phyloP scores from a whole-genome alignment of 2,888 invertebrate genomes.

The Leptopilina myrica region DNA sequence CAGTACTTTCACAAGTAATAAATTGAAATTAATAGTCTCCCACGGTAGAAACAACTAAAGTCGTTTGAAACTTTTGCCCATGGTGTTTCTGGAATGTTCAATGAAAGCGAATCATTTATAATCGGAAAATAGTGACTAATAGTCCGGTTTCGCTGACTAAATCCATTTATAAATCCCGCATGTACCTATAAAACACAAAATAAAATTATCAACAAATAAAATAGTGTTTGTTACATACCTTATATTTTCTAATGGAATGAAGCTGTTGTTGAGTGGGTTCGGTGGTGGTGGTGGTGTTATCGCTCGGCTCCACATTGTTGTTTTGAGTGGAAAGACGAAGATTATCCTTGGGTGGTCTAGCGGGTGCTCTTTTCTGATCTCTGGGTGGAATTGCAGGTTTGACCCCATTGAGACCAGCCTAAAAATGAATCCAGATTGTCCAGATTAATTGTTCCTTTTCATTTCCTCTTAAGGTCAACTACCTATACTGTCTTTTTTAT shows the following conservation, averaged over 20 bases:
- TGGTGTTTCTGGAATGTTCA: slow-evolving; percentile 30
- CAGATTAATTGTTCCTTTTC: slow-evolving; percentile 54
- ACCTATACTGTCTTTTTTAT: not conserved
- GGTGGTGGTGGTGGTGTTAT: slow-evolving; percentile 78
- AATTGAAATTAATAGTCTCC: slow-evolving; percentile 13
- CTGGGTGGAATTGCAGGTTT: slow-evolving; percentile 82
- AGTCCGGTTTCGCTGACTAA: not conserved
- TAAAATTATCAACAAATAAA: not conserved
- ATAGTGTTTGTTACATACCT: slow-evolving; percentile 80
- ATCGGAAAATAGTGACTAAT: slow-evolving; percentile 18
- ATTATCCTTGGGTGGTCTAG: slow-evolving; percentile 82
- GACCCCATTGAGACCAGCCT: slow-evolving; percentile 74
- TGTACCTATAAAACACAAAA: not conserved
- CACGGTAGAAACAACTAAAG: not conserved
- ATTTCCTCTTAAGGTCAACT: slow-evolving; percentile 2
- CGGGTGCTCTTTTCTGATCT: slow-evolving; percentile 84
- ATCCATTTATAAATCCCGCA: not conserved
- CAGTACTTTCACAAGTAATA: slow-evolving; percentile 13
- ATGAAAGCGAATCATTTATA: slow-evolving; percentile 6
- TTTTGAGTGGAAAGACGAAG: slow-evolving; percentile 78
- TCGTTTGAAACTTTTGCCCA: not conserved
- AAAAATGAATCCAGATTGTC: slow-evolving; percentile 63
- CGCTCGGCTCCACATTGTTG: slow-evolving; percentile 76
- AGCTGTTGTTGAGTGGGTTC: slow-evolving; percentile 88
- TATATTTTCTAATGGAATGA: slow-evolving; percentile 94